Conservation (phyloP, 1,140 invertebrate species). For the Hylaeus anthracinus region DNA sequence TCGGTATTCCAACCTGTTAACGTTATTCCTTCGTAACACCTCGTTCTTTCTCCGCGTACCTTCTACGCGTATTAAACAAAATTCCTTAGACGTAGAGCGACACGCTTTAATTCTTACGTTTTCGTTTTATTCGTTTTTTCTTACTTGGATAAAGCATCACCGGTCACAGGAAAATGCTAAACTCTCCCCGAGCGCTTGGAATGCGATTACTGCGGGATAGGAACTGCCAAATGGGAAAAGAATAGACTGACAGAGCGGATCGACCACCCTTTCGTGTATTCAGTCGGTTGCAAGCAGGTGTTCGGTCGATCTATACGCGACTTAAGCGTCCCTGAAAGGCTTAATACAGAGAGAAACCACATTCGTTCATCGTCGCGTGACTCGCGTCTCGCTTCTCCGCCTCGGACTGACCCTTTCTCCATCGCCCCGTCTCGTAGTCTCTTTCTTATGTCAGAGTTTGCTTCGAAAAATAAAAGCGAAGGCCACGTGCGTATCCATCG, state of each 20-base stretch:
- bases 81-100: no score
- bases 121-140: no score
- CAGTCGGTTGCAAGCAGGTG: conserved; percentile 16
- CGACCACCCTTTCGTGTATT: not conserved
- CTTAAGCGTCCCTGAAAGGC: not conserved
- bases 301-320: not conserved
- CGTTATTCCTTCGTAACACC: no score
- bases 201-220: not conserved
- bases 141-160: no score
- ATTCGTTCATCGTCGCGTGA: not conserved
- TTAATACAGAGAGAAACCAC: not conserved
- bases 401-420: not conserved
- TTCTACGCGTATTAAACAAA: no score
- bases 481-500: not conserved
- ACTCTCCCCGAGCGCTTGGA: not conserved
- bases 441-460: not conserved
- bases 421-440: not conserved
- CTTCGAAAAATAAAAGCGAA: not conserved
- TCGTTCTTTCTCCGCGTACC: no score
- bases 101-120: no score
- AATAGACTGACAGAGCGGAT: not conserved
- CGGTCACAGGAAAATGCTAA: not conserved
- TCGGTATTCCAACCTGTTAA: not conserved
- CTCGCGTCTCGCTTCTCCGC: not conserved
- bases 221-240: not conserved